Percentiles rank a stretch among this genome's conserved stretches.
Evolutionary conservation across 1,140 invertebrate genomes (phyloP).

Genomic region (Microplitis mediator): DNA sequence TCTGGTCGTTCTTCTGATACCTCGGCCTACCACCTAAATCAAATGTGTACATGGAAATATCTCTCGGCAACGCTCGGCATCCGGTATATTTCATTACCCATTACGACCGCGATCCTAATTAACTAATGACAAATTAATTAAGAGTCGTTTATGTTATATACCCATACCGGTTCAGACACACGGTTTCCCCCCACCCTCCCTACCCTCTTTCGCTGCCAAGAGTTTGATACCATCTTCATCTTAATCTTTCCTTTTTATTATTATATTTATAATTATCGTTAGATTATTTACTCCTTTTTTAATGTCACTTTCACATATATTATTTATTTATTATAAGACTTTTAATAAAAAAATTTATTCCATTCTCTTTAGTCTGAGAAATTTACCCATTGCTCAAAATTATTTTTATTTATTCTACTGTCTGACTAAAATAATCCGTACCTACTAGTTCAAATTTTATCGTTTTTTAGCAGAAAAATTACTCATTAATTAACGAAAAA

Average conservation of each 20-base stretch:
- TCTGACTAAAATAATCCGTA: no score
- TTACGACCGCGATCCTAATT: conserved; percentile 35
- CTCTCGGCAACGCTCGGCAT: conserved; percentile 17
- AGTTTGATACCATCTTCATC: conserved; percentile 18
- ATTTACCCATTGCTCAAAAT: no score
- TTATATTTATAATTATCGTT: no score
- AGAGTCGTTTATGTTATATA: conserved; percentile 29
- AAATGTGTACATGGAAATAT: conserved; percentile 26
- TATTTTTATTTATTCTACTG: no score
- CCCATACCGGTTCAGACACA: conserved; percentile 40
- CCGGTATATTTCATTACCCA: conserved; percentile 41
- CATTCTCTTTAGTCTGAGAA: no score
- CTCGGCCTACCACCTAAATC: conserved; percentile 24
- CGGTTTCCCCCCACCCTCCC: conserved; percentile 23
- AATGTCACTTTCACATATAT: no score
- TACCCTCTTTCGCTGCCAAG: conserved; percentile 1
- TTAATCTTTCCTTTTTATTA: neutral
- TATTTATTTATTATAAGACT: no score
- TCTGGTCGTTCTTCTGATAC: neutral
- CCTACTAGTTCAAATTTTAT: no score
- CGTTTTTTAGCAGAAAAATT: no score
- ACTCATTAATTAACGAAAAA: no score
- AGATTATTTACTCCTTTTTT: no score
- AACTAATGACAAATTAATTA: conserved; percentile 52
- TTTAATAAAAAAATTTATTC: no score